Conservation (phyloP, 1,140 invertebrate genomes). For the Bombus sibiricus region DNA sequence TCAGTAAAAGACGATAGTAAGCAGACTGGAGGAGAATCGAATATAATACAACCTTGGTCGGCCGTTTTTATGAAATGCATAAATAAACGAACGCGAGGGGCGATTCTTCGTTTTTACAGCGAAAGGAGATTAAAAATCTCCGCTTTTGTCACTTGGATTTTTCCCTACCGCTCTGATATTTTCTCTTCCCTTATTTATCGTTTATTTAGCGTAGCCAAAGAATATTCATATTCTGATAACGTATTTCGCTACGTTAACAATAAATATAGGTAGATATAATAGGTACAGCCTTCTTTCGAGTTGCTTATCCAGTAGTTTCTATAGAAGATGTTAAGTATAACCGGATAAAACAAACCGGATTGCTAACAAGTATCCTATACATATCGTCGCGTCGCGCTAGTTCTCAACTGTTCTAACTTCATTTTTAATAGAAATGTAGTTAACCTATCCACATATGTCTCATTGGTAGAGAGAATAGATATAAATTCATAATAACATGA, state of each 20-base stretch:
- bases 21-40: constrained; percentile 35
- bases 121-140: constrained; percentile 43
- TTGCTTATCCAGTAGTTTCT: not conserved
- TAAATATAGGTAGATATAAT: not conserved
- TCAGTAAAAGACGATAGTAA: not conserved
- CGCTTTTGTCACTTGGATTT: constrained; percentile 6
- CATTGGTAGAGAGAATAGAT: too few relatives aligned
- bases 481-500: too few relatives aligned
- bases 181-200: constrained; percentile 1
- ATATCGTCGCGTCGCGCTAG: too few relatives aligned
- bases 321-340: not conserved
- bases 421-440: too few relatives aligned
- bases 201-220: constrained; percentile 20
- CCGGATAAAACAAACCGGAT: too few relatives aligned
- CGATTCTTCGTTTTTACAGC: constrained; percentile 33
- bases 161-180: not conserved
- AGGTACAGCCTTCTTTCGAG: not conserved
- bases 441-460: too few relatives aligned
- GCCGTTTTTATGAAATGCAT: constrained; percentile 54
- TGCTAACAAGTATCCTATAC: too few relatives aligned
- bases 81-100: constrained; percentile 43
- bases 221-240: constrained; percentile 5
- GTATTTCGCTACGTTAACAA: not conserved
- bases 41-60: constrained; percentile 33
- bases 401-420: too few relatives aligned